Conservation (phyloP, 2,797 vertebrate species). For the Toxotes lorentzi region DNA sequence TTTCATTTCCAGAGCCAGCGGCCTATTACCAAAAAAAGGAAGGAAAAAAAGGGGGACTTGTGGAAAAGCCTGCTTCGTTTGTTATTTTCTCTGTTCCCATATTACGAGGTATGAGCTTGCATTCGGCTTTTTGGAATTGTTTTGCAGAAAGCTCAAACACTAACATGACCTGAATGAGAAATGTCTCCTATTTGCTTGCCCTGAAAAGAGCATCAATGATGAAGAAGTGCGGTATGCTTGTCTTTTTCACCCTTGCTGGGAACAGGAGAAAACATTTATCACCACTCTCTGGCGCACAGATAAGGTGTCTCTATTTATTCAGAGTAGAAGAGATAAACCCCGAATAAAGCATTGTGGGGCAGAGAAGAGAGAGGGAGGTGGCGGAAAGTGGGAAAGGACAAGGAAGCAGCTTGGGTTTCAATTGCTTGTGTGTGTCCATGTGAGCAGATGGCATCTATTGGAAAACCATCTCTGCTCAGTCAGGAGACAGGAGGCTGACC, state of each 20-base stretch:
- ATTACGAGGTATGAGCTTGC: constrained; percentile 50
- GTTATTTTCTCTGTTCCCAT: constrained; percentile 31
- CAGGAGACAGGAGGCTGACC: constrained; percentile 67
- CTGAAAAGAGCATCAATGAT: constrained; percentile 74
- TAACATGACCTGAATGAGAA: constrained; percentile 72
- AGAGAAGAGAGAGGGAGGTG: constrained; percentile 30
- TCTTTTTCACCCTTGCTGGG: constrained; percentile 79
- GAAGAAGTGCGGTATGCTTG: constrained; percentile 76
- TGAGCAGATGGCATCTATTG: constrained; percentile 80
- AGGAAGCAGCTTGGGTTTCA: constrained; percentile 62
- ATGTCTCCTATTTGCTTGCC: constrained; percentile 56
- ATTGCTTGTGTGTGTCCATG: constrained; percentile 67
- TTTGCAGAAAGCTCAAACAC: constrained; percentile 58
- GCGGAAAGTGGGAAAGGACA: constrained; percentile 29
- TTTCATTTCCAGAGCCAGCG: constrained; percentile 50
- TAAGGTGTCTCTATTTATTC: constrained; percentile 87
- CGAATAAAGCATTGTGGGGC: constrained; percentile 80
- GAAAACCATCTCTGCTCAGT: constrained; percentile 56
- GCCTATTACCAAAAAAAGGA: constrained; percentile 31
- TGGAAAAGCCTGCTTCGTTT: constrained; percentile 58
- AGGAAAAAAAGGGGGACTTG: not conserved
- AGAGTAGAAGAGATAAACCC: constrained; percentile 81
- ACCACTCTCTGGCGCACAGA: constrained; percentile 78
- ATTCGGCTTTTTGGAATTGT: constrained; percentile 63
- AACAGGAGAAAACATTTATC: constrained; percentile 83